A percentile compares a stretch with the other conserved stretches of the same genome.
These are phyloP conservation scores for Mesembrinibis cayennensis DNA, from an alignment of 2,113 vertebrate species.

Conservation along the genomic window DNA sequence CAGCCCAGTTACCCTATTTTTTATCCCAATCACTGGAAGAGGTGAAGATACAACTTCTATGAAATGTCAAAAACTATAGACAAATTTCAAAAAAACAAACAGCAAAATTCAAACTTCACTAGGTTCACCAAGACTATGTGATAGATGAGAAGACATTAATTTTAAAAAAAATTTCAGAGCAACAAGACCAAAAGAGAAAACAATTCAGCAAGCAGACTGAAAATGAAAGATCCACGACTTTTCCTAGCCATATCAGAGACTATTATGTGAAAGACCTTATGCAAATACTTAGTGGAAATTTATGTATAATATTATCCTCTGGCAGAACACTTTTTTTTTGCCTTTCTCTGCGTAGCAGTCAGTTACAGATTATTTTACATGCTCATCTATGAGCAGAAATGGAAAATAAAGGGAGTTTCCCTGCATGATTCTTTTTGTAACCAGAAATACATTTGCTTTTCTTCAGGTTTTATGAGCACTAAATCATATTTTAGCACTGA, in stretches of 20 bases:
- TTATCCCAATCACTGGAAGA: neutral
- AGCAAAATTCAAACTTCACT: neutral
- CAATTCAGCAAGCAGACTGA: neutral
- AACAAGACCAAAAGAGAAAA: conserved; percentile 1
- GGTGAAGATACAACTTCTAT: neutral
- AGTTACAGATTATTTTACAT: neutral
- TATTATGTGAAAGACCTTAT: conserved; percentile 16
- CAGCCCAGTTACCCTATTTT: neutral
- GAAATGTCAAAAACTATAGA: neutral
- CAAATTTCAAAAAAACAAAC: neutral
- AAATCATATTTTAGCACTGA: neutral
- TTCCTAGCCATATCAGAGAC: neutral
- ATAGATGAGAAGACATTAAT: neutral
- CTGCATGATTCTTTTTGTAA: neutral
- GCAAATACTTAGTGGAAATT: conserved; percentile 33
- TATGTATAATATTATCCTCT: neutral
- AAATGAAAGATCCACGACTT: conserved; percentile 20
- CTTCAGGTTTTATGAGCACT: neutral
- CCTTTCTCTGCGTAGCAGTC: neutral
- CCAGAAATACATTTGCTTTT: conserved; percentile 5
- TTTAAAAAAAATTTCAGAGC: neutral
- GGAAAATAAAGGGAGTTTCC: conserved; percentile 13
- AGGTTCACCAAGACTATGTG: neutral
- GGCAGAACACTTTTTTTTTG: neutral
- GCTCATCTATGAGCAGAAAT: neutral